phyloP scores from a whole-genome alignment of 2,888 invertebrate species.

The Colostygia pectinataria region DNA sequence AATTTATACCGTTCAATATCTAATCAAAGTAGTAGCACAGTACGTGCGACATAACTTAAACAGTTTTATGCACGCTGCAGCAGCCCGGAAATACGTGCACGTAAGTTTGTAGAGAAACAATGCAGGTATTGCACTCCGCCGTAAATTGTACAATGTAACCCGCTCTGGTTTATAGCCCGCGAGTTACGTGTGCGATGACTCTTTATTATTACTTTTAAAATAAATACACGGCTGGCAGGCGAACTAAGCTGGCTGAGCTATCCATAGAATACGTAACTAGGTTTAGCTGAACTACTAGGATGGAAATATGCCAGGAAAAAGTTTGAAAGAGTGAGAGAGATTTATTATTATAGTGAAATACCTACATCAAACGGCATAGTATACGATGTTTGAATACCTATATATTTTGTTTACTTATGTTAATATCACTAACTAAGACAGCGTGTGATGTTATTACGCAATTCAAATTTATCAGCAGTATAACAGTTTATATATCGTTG shows the following conservation, averaged over 20 bases:
- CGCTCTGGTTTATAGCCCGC: constrained; percentile 55
- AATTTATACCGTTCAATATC: constrained; percentile 4
- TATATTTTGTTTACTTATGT: not conserved
- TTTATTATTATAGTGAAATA: no score
- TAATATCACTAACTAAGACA: not conserved
- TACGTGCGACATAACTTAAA: constrained; percentile 33
- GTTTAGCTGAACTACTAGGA: no score
- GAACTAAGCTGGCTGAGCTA: not conserved
- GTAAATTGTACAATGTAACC: constrained; percentile 37
- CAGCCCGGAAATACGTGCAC: constrained; percentile 32
- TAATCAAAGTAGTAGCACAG: constrained; percentile 10
- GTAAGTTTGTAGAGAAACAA: constrained; percentile 52
- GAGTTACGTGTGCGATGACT: constrained; percentile 52
- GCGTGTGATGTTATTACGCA: constrained; percentile 12
- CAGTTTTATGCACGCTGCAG: constrained; percentile 28
- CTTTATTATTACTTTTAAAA: constrained; percentile 27
- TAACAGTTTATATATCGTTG: constrained; percentile 2
- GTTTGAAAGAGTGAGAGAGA: no score
- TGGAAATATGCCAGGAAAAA: no score
- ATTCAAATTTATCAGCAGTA: constrained; percentile 13
- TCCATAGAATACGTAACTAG: no score
- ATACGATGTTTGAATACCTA: no score
- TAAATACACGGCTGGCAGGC: not conserved
- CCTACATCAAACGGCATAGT: no score
- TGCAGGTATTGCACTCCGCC: constrained; percentile 49